phyloP scores from a whole-genome alignment of 2,888 invertebrate species.

The Margaritifera margaritifera region DNA sequence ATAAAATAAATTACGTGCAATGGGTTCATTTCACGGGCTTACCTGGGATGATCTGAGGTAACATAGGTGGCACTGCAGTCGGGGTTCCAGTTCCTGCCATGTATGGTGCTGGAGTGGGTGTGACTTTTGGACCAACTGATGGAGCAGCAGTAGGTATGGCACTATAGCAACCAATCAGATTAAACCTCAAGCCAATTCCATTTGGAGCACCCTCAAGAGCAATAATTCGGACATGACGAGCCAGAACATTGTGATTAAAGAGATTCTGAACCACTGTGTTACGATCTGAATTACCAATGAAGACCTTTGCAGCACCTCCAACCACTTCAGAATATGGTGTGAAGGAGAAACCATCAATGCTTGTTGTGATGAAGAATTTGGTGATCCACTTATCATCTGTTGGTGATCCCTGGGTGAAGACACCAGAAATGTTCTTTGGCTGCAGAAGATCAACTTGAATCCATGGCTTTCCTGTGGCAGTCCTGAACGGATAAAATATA shows the following conservation, averaged over 20 bases:
- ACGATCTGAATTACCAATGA: constrained; percentile 49
- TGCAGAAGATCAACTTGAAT: constrained; percentile 55
- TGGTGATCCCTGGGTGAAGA: constrained; percentile 59
- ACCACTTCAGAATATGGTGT: constrained; percentile 31
- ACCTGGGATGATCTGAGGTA: constrained; percentile 47
- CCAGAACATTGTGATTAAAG: constrained; percentile 46
- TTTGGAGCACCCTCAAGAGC: constrained; percentile 37
- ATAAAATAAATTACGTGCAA: constrained; percentile 4
- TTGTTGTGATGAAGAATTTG: constrained; percentile 49
- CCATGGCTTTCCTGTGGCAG: constrained; percentile 47
- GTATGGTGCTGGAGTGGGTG: constrained; percentile 20
- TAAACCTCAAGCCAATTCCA: constrained; percentile 55
- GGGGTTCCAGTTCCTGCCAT: constrained; percentile 23
- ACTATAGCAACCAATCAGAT: constrained; percentile 55
- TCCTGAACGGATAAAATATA: constrained; percentile 23
- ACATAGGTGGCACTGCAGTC: constrained; percentile 28
- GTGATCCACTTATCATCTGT: constrained; percentile 48
- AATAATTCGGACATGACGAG: constrained; percentile 52
- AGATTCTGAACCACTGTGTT: constrained; percentile 47
- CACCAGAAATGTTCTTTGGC: constrained; percentile 48
- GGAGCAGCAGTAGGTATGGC: constrained; percentile 25
- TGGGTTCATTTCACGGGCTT: neutral
- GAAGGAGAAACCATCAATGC: constrained; percentile 53
- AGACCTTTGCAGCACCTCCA: constrained; percentile 38
- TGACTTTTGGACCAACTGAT: constrained; percentile 3